A percentile compares a stretch with the other conserved stretches of the same genome.
Conservation (phyloP, 2,797 vertebrate genomes). For the Danio tinwini region DNA sequence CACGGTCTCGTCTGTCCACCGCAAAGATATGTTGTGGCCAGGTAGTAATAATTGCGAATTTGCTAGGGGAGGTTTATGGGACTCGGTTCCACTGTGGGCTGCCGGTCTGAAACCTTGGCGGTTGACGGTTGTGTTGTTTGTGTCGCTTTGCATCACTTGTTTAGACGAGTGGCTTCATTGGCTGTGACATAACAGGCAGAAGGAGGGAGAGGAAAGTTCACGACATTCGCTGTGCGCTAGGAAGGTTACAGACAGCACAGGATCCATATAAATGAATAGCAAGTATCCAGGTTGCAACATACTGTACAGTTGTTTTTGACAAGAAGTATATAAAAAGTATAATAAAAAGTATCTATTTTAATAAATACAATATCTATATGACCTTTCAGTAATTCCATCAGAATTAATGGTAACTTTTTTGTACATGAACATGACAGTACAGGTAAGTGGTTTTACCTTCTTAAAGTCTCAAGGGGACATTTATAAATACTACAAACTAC, state of each 20-base stretch:
- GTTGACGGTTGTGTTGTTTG: constrained; percentile 63
- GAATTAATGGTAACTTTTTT: too few species aligned
- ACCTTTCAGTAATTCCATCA: too few species aligned
- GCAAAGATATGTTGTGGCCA: constrained; percentile 85
- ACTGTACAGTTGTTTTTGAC: neutral
- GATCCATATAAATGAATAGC: constrained; percentile 49
- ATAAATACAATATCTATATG: neutral
- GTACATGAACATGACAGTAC: too few species aligned
- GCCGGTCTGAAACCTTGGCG: constrained; percentile 76
- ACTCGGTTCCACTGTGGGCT: constrained; percentile 61
- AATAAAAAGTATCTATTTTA: too few species aligned
- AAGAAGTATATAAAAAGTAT: too few species aligned
- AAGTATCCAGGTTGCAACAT: neutral
- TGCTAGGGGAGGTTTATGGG: constrained; percentile 75
- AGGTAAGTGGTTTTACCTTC: too few species aligned
- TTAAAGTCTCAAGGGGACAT: too few species aligned
- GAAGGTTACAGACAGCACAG: constrained; percentile 56
- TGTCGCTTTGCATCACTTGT: constrained; percentile 72
- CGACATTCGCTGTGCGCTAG: constrained; percentile 29
- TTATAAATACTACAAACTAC: too few species aligned
- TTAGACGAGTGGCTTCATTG: constrained; percentile 61
- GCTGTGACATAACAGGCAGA: constrained; percentile 62
- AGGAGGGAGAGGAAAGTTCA: constrained; percentile 46
- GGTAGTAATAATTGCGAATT: constrained; percentile 83
- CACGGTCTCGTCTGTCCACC: constrained; percentile 69